Evolutionary conservation across 2,113 vertebrate genomes (phyloP).

Genomic region (Notothenia coriiceps): DNA sequence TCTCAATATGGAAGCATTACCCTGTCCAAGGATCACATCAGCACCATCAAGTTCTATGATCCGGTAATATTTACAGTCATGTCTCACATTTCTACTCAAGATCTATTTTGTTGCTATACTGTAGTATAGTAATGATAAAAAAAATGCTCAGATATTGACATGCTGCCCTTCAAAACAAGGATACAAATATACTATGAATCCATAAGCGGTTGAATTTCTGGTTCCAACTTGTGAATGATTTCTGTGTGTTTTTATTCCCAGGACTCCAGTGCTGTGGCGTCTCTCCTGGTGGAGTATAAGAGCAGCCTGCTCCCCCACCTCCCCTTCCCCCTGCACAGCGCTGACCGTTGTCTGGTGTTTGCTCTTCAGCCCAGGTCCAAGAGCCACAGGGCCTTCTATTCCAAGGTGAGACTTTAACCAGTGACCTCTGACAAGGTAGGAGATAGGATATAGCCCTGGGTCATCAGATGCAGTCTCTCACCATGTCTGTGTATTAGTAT

Average conservation of each 20-base stretch:
- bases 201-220: not conserved
- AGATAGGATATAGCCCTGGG: not conserved
- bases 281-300: slow-evolving; percentile 89
- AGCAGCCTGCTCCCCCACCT: slow-evolving; percentile 88
- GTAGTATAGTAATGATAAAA: no score
- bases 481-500: not conserved
- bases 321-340: slow-evolving; percentile 88
- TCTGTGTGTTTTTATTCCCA: slow-evolving; percentile 53
- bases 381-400: slow-evolving; percentile 91
- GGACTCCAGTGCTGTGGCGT: slow-evolving; percentile 89
- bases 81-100: no score
- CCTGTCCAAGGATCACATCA: slow-evolving; percentile 89
- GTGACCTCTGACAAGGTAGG: not conserved
- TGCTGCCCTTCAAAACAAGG: no score
- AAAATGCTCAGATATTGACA: no score
- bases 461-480: not conserved
- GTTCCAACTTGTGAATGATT: not conserved
- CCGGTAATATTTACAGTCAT: slow-evolving; percentile 79
- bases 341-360: slow-evolving; percentile 87
- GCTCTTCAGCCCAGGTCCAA: slow-evolving; percentile 91
- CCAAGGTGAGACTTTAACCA: slow-evolving; percentile 83
- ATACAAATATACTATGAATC: no score
- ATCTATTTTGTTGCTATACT: no score
- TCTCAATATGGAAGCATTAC: slow-evolving; percentile 88
- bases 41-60: slow-evolving; percentile 87